Evolutionary conservation across 2,797 vertebrate species (phyloP), one percentile per base, ranked within the genome.

Genomic region (Gallinago solitaria): DNA sequence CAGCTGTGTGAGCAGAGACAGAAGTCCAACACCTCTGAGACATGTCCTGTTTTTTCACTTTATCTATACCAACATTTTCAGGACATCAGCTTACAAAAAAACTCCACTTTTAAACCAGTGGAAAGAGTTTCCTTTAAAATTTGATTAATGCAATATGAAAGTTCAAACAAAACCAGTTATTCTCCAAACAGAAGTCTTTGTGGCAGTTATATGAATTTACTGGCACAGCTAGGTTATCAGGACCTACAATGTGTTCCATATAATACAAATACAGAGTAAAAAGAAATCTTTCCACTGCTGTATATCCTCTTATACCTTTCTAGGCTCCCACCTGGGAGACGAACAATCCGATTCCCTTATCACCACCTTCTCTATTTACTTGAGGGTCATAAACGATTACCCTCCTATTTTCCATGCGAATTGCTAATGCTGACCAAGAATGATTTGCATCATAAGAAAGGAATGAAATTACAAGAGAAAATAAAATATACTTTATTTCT

Each of bases 61-160:
- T 23, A 94, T 74, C 56, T 83, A 12, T 48, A 94, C 18, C 20
- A 95, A 95, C 61, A n/a, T 89, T 92, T 96, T 69, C 77, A 95
- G 89, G 81, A 83, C 77, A 87, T 28, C 53, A 61, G 51, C 53
- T 85, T 79, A 43, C 33, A 83, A 77, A 78, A 89, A 81, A 23
- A 9, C 5, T 41, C 14, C 28, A 25, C 13, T 79, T 71, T 33
- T 48, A 83, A 87, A 57, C 18, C 12, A 88, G 20, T 15, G 9
- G n/a, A 51, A 86, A 83, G 45, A 45, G 7, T 24, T 83, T 35
- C 28, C 41, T 47, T 90, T 81, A 57, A 61, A 57, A 61, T 75
- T 16, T 80, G 41, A 82, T 78, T 67, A 89, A 93, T 63, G 16
- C 30, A 63, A 37, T 16, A 43, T 9, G 41, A 93, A 88, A 75